phyloP scores from a whole-genome alignment of 2,888 invertebrate genomes.

The Euplagia quadripunctaria region DNA sequence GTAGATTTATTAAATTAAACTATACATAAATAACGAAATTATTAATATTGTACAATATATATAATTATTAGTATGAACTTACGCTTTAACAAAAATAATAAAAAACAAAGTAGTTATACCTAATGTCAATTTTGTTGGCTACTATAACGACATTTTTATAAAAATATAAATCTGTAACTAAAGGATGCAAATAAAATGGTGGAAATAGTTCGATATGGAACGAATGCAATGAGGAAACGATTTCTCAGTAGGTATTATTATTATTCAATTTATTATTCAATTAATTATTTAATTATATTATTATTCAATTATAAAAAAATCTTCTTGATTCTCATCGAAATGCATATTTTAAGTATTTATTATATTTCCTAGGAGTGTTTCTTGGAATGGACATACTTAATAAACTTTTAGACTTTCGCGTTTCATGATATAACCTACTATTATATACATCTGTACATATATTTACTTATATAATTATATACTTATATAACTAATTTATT shows the following conservation, averaged over 20 bases:
- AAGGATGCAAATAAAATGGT: not conserved
- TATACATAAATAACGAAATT: not conserved
- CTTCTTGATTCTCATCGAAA: slow-evolving; percentile 17
- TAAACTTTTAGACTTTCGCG: too few relatives aligned
- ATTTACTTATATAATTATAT: too few relatives aligned
- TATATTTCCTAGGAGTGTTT: not conserved
- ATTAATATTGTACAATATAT: too few relatives aligned
- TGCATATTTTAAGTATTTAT: slow-evolving; percentile 14
- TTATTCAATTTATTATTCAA: too few relatives aligned
- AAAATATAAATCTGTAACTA: not conserved
- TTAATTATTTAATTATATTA: too few relatives aligned
- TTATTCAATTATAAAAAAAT: too few relatives aligned
- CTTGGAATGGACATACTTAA: not conserved
- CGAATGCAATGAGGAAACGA: slow-evolving; percentile 15
- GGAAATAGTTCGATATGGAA: not conserved
- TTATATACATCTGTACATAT: not conserved
- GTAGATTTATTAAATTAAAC: not conserved
- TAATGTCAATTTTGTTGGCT: too few relatives aligned
- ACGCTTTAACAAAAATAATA: too few relatives aligned
- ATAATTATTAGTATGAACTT: too few relatives aligned
- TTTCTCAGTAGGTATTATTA: slow-evolving; percentile 27
- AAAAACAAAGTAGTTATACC: too few relatives aligned
- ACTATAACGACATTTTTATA: not conserved
- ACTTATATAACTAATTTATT: too few relatives aligned
- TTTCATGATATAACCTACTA: not conserved